phyloP scores from a whole-genome alignment of 2,888 invertebrate genomes.

The Pseudolycoriella hygida region DNA sequence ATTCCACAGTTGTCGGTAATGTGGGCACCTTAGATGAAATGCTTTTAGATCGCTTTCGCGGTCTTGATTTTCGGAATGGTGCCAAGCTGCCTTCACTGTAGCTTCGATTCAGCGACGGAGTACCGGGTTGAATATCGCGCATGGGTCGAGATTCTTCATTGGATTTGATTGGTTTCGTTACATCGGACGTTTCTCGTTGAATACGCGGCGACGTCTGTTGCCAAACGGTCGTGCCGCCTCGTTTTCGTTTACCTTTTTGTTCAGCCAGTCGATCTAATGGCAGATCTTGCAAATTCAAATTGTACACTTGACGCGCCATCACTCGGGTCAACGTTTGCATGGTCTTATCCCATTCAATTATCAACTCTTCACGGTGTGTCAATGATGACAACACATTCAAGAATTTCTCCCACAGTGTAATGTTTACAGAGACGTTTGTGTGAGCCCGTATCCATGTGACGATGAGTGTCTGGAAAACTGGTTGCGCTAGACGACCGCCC shows the following conservation, averaged over 20 bases:
- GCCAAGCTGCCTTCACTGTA: conserved; percentile 38
- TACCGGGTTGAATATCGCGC: conserved; percentile 12
- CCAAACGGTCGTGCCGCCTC: conserved; percentile 18
- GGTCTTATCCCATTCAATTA: conserved; percentile 97
- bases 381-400: conserved; percentile 70
- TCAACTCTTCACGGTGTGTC: conserved; percentile 86
- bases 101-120: conserved; percentile 29
- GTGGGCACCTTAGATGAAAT: conserved; percentile 13
- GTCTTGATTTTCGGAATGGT: conserved; percentile 17
- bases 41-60: conserved; percentile 15
- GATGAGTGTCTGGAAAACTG: conserved; percentile 81
- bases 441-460: conserved; percentile 98
- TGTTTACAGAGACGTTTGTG: conserved; percentile 76
- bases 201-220: not conserved
- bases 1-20: conserved; percentile 18
- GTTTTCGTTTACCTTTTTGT: conserved; percentile 52
- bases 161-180: not conserved
- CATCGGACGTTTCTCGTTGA: not conserved
- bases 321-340: conserved; percentile 92
- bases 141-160: conserved; percentile 15
- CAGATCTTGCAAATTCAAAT: conserved; percentile 75
- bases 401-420: conserved; percentile 87
- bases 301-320: conserved; percentile 86
- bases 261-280: conserved; percentile 64
- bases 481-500: conserved; percentile 65